A percentile compares a stretch with the other conserved stretches of the same genome.
Evolutionary conservation across 2,888 invertebrate species (phyloP).

Genomic region (Poecilus cupreus): DNA sequence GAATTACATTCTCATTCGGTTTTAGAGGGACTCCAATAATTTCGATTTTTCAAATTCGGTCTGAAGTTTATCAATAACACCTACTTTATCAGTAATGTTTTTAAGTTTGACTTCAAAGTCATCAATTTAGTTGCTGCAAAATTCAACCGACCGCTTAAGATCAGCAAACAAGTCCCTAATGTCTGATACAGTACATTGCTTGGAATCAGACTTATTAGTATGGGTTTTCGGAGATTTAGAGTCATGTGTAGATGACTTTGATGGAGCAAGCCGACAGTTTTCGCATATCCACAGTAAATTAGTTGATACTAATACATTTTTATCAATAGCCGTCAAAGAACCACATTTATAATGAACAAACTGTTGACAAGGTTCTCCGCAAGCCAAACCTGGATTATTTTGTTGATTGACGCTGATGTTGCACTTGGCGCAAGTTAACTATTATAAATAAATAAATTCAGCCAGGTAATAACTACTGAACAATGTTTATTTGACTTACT

Average conservation of each 20-base stretch:
- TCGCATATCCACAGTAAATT: background rate
- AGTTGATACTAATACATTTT: background rate
- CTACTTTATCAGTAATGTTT: background rate
- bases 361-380: background rate
- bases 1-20: too few relatives aligned
- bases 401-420: background rate
- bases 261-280: background rate
- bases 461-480: background rate
- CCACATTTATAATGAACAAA: background rate
- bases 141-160: background rate
- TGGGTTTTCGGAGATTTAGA: too few relatives aligned
- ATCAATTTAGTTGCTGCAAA: background rate
- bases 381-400: conserved; percentile 2
- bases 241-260: too few relatives aligned
- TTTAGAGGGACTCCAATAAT: background rate
- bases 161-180: background rate
- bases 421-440: background rate
- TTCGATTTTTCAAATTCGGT: background rate
- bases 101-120: background rate
- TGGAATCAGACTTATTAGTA: background rate
- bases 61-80: background rate
- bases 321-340: background rate
- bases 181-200: background rate
- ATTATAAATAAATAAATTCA: background rate
- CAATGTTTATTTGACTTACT: background rate